A percentile compares a stretch with the other conserved stretches of the same genome.
These are phyloP conservation scores for Scolopax mira DNA, from an alignment of 2,113 vertebrate species.

Conservation along the genomic window DNA sequence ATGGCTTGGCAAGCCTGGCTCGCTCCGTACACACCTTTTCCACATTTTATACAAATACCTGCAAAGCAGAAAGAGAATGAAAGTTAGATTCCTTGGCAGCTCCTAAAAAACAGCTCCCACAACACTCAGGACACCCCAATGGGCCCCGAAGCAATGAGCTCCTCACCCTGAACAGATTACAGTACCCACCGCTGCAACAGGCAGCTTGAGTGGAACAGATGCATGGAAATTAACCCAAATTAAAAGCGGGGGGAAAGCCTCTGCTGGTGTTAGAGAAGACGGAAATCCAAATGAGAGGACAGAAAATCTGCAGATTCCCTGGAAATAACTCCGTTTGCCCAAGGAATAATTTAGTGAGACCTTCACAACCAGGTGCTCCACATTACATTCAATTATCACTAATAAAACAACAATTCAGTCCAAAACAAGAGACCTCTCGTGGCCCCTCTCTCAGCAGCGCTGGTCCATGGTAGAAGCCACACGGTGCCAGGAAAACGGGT, in stretches of 20 bases:
- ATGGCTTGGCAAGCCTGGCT: conserved; percentile 98
- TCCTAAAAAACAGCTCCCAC: background rate
- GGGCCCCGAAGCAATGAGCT: background rate
- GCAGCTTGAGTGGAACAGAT: background rate
- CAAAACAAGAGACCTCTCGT: background rate
- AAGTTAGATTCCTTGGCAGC: background rate
- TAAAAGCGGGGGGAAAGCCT: background rate
- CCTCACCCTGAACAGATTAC: background rate
- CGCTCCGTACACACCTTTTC: conserved; percentile 95
- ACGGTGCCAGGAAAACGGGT: background rate
- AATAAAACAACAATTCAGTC: background rate
- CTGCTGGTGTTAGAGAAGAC: background rate
- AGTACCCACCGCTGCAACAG: background rate
- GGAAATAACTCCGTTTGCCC: background rate
- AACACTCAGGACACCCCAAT: background rate
- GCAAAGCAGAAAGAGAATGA: conserved; percentile 25
- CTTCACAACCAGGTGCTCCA: background rate
- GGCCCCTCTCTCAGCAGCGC: accelerated
- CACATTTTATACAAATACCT: conserved; percentile 98
- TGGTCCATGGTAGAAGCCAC: background rate
- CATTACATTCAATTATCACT: background rate
- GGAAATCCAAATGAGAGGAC: background rate
- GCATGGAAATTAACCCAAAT: background rate
- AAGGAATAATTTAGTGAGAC: background rate
- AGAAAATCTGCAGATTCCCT: background rate